phyloP scores from a whole-genome alignment of 2,888 invertebrate species.

The Andrena minutula region DNA sequence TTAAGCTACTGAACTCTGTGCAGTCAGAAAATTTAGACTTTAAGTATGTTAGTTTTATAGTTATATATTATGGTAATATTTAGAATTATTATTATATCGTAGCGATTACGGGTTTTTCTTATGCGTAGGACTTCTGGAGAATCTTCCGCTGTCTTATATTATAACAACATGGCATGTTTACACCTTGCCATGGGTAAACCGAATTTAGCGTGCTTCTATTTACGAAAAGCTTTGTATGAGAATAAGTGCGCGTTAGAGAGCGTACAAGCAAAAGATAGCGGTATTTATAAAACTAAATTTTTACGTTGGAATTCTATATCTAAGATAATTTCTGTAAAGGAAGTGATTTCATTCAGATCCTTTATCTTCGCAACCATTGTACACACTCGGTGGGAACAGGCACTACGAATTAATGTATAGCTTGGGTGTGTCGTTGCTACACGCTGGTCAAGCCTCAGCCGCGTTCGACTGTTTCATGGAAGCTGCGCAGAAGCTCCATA shows the following conservation, averaged over 20 bases:
- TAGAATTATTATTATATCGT: slow-evolving; percentile 2
- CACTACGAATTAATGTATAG: slow-evolving; percentile 91
- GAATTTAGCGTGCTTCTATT: slow-evolving; percentile 92
- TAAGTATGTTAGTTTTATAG: slow-evolving; percentile 81
- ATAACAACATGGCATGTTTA: slow-evolving; percentile 93
- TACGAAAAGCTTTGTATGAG: slow-evolving; percentile 92
- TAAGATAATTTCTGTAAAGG: slow-evolving; percentile 7
- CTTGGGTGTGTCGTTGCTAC: slow-evolving; percentile 93
- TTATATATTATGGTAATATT: not conserved
- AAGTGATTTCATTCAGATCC: slow-evolving; percentile 78
- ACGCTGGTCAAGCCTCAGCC: slow-evolving; percentile 91
- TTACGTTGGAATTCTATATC: not conserved
- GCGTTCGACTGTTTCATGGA: slow-evolving; percentile 97
- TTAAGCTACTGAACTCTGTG: slow-evolving; percentile 86
- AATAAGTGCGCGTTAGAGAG: slow-evolving; percentile 86
- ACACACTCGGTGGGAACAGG: slow-evolving; percentile 87
- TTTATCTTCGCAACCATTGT: slow-evolving; percentile 87
- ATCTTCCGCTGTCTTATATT: slow-evolving; percentile 88
- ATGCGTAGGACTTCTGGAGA: slow-evolving; percentile 87
- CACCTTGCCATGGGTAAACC: slow-evolving; percentile 93
- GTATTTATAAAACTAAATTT: slow-evolving; percentile 52
- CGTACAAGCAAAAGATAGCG: slow-evolving; percentile 81
- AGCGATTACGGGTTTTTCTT: slow-evolving; percentile 60
- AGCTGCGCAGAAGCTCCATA: slow-evolving; percentile 93
- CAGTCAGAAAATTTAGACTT: slow-evolving; percentile 85